Conservation (phyloP, 2,113 vertebrate species). For the Alouatta palliata region DNA sequence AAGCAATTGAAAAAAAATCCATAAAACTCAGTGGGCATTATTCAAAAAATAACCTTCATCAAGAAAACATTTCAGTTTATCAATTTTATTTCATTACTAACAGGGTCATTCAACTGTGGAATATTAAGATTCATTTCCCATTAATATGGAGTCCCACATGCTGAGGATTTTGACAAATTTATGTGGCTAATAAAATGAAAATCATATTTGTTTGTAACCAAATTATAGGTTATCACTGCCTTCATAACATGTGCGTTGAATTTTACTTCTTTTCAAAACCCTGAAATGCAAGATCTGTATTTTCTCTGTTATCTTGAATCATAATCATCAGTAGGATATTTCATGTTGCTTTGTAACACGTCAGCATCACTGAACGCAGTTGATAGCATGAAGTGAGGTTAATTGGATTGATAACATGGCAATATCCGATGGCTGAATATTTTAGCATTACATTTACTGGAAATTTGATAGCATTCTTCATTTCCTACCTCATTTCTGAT, state of each 20-base stretch:
- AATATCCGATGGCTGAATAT: slow-evolving; percentile 69
- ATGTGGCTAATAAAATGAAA: slow-evolving; percentile 49
- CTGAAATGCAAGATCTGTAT: not conserved
- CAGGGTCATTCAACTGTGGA: not conserved
- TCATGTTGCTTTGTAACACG: not conserved
- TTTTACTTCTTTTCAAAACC: slow-evolving; percentile 36
- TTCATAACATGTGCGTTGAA: not conserved
- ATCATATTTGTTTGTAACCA: slow-evolving; percentile 44
- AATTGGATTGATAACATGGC: slow-evolving; percentile 69
- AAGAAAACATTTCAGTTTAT: slow-evolving; percentile 36
- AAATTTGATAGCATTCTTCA: slow-evolving; percentile 43
- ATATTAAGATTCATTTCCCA: slow-evolving; percentile 58
- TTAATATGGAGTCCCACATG: not conserved
- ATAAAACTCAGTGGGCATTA: slow-evolving; percentile 12
- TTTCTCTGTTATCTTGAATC: slow-evolving; percentile 2
- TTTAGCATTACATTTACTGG: slow-evolving; percentile 67
- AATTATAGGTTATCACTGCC: not conserved
- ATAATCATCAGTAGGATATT: not conserved
- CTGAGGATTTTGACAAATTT: slow-evolving; percentile 50
- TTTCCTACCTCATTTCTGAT: slow-evolving; percentile 48
- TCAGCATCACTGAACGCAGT: not conserved
- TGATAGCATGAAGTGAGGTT: slow-evolving; percentile 52
- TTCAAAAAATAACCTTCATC: slow-evolving; percentile 32
- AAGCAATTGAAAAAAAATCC: not conserved
- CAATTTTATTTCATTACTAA: slow-evolving; percentile 55